Evolutionary conservation across 2,888 invertebrate species (phyloP), one percentile per base, ranked within the genome.

Genomic region (Chrysolina oricalcia): DNA sequence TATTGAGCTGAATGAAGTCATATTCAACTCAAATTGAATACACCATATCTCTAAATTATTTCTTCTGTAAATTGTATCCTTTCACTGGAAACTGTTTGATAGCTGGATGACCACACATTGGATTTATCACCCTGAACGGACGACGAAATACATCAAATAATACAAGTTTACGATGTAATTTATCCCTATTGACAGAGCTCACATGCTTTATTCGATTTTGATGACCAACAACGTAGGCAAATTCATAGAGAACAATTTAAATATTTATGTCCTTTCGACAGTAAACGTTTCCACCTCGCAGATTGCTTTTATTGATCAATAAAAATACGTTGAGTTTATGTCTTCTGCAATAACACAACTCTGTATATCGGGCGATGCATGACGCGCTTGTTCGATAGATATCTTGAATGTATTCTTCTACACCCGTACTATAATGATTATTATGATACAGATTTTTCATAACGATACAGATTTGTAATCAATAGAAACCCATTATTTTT

Each of bases 211-310:
- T 53, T 21, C 9, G 13, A 53, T 53, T 53, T 53, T 53, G 15
- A 59, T 59, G 59, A 35, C 23, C 59, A 17, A 15, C 1, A 13
- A 59, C 35, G 59, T n/a, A 27, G 59, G 35, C 15, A 27, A 15
- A 9, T 35, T 35, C 59, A 35, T 59, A 6, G 15, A 35, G 13
- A 27, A 59, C n/a, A n/a, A 27, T 46, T 43, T 9, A 64, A 71
- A 71, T 64, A 64, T 71, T 71, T 64, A 71, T 64, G 40, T 43
- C 35, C n/a, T 23, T 27, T 53, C n/a, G 27, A 48, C 50, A 63
- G n/a, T 63, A 59, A 59, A 62, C 27, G 17, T 71, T 23, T 71
- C 46, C 17, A 21, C 40, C 50, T 35, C 23, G 23, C 13, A 56
- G 56, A 23, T 17, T 11, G n/a, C 11, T 56, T 13, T 56, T 56